Conservation (phyloP, 1,140 invertebrate species). For the Pachypsylla venusta region DNA sequence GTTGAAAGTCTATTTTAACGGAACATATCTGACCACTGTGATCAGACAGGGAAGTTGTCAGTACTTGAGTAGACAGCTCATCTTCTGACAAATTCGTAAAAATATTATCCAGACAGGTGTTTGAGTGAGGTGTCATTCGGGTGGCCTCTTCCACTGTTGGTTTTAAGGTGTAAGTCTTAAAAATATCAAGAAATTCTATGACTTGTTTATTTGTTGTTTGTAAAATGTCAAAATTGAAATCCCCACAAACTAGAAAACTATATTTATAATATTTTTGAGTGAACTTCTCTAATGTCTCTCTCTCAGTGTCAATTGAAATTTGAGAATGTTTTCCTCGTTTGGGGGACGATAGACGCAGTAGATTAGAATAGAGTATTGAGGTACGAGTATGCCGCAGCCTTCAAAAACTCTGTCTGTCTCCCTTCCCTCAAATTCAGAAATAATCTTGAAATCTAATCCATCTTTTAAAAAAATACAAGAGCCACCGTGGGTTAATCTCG, state of each 20-base stretch:
- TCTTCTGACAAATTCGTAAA: background rate
- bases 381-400: background rate
- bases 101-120: background rate
- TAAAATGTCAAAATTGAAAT: too few species aligned
- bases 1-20: background rate
- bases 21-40: background rate
- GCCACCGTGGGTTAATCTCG: background rate
- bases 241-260: background rate
- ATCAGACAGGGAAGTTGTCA: background rate
- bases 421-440: background rate
- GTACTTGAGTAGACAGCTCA: background rate
- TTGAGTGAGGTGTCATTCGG: background rate
- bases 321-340: background rate
- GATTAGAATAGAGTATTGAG: background rate
- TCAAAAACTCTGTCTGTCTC: background rate
- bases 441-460: background rate
- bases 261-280: background rate
- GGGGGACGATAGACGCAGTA: background rate
- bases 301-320: background rate
- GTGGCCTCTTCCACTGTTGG: background rate
- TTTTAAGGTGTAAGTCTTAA: background rate
- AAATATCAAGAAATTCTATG: background rate
- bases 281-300: background rate
- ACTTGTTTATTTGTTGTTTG: background rate
- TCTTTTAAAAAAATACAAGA: background rate